Evolutionary conservation across 2,888 invertebrate genomes (phyloP).

Genomic region (Boloria euphrosyne): DNA sequence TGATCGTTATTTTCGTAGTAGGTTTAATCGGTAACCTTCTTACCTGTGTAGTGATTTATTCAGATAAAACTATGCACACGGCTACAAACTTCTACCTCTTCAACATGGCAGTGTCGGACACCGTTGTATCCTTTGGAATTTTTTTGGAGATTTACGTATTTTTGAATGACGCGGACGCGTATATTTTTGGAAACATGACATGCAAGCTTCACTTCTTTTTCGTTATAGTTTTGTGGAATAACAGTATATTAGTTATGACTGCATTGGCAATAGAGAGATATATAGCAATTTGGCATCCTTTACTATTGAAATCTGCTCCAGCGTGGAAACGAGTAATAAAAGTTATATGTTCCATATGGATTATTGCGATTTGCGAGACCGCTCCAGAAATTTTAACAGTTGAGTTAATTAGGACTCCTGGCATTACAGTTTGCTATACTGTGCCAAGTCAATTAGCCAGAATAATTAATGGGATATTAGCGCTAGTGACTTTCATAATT

Average conservation of each 20-base stretch:
- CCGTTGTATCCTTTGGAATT: constrained; percentile 61
- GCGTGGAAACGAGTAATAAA: constrained; percentile 56
- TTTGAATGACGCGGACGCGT: constrained; percentile 43
- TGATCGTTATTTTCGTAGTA: constrained; percentile 51
- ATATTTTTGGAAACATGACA: constrained; percentile 46
- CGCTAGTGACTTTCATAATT: constrained; percentile 54
- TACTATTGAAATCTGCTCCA: constrained; percentile 50
- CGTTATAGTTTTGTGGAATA: constrained; percentile 57
- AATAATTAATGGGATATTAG: constrained; percentile 54
- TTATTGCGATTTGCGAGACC: constrained; percentile 54
- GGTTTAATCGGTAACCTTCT: constrained; percentile 64
- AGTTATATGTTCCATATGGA: constrained; percentile 54
- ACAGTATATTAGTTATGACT: constrained; percentile 60
- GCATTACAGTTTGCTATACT: constrained; percentile 51
- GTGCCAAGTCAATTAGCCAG: constrained; percentile 53
- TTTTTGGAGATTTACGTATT: constrained; percentile 53
- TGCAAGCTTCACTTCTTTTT: constrained; percentile 59
- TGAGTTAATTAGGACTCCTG: constrained; percentile 49
- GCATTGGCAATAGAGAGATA: constrained; percentile 61
- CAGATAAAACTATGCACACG: constrained; percentile 66
- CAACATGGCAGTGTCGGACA: constrained; percentile 66
- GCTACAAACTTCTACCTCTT: constrained; percentile 70
- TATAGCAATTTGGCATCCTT: constrained; percentile 58
- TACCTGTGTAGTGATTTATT: constrained; percentile 68
- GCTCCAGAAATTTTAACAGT: constrained; percentile 58